Evolutionary conservation across 2,113 vertebrate species (phyloP), one percentile per base, ranked within the genome.

Genomic region (Hyaena hyaena): DNA sequence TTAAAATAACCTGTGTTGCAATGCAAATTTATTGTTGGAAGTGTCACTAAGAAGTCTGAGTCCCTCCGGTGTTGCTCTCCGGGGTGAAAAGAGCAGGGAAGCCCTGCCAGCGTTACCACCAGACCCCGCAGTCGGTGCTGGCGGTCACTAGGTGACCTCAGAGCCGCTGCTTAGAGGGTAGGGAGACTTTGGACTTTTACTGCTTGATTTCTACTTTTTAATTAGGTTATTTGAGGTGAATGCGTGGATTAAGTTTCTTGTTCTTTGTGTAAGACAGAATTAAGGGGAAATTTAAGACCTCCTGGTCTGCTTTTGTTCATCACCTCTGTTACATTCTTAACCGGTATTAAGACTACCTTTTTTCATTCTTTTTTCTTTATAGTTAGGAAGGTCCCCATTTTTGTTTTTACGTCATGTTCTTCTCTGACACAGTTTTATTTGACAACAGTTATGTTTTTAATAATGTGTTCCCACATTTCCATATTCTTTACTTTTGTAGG

Each of bases 221-320:
- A 55, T 61, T 87, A 58, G 77, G 77, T 84, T 88, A 66, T 79
- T 69, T 86, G 84, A 96, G 48, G 88, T 89, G 68, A 95, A 68
- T 43, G 15, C 31, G 31, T 66, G 79, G 84, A 76, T 92, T 93
- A 77, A 73, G 33, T 97, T 93, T 92, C 71, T 55, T 53, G 10
- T 79, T 91, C 93, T 96, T 97, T 93, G 58, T 77, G 90, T 73
- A 73, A n/a, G 33, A 80, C 17, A 74, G 71, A 97, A 71, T 95
- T 96, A 65, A 83, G 87, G 58, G 74, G 80, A 65, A 85, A 82
- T 73, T 86, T 24, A 76, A 92, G 93, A 82, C 12, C 10, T 55
- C 81, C 26, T 39, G 50, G 11, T 73, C 48, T 90, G 66, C 65
- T 81, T 87, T 50, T 79, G 50, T 79, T 79, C 35, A 28, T 90